A percentile compares a stretch with the other conserved stretches of the same genome.
These are phyloP conservation scores for Drosophila kohkoa DNA, from an alignment of 1,140 invertebrate species.

Conservation along the genomic window DNA sequence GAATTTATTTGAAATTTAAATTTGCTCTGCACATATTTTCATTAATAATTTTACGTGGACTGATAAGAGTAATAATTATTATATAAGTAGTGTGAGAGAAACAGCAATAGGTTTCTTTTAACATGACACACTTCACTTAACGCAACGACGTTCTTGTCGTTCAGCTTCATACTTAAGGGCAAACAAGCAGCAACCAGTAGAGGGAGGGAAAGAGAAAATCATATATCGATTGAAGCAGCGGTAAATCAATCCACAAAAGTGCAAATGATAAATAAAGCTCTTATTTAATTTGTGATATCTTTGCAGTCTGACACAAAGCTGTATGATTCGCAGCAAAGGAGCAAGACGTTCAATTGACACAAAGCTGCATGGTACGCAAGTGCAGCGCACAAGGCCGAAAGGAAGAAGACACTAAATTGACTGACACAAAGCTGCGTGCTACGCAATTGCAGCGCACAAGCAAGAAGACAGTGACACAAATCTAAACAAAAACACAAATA, in stretches of 20 bases:
- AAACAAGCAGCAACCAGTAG: too few species aligned
- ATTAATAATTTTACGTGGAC: constrained; percentile 32
- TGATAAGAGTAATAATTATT: constrained; percentile 51
- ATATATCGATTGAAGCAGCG: neutral
- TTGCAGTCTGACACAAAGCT: constrained; percentile 37
- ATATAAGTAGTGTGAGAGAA: constrained; percentile 12
- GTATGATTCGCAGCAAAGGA: neutral
- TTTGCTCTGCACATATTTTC: constrained; percentile 21
- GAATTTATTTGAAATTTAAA: constrained; percentile 16
- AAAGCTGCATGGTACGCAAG: neutral
- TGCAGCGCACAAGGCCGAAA: neutral
- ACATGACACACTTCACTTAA: constrained; percentile 29
- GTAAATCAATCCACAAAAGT: constrained; percentile 5
- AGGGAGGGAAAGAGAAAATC: neutral
- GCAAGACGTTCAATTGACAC: neutral
- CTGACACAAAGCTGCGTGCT: neutral
- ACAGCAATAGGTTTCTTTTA: neutral
- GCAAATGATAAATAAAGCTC: neutral
- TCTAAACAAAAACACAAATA: constrained; percentile 20
- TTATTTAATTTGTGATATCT: constrained; percentile 21
- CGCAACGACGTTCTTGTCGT: constrained; percentile 1
- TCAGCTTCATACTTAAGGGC: neutral
- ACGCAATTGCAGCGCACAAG: neutral
- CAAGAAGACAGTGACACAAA: neutral
- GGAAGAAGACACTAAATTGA: neutral